Evolutionary conservation across 2,888 invertebrate genomes (phyloP).

Genomic region (Andrena minutula): DNA sequence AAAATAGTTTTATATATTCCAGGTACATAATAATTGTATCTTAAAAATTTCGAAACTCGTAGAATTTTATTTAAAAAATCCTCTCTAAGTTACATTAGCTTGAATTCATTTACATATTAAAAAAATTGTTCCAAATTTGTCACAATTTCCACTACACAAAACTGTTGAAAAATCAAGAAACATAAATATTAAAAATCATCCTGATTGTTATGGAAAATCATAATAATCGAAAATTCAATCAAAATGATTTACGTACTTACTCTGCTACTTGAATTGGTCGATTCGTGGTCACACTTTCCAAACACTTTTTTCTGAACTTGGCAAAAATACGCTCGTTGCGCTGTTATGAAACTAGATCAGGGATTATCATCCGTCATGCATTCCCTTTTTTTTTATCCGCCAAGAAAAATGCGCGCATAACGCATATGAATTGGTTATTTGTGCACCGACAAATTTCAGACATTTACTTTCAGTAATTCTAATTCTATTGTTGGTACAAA

Average conservation of each 20-base stretch:
- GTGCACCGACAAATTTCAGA: not conserved
- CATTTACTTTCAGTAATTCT: not conserved
- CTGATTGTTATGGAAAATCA: not conserved
- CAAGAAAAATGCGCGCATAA: not conserved
- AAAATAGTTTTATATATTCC: no score
- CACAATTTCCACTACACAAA: no score
- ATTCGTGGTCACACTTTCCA: not conserved
- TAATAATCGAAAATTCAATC: not conserved
- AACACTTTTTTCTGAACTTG: not conserved
- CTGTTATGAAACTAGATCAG: constrained; percentile 36
- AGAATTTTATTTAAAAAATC: not conserved
- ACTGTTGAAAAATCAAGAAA: no score
- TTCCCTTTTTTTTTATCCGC: constrained; percentile 13
- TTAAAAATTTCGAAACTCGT: not conserved
- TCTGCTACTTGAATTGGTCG: not conserved
- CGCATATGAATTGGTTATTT: not conserved
- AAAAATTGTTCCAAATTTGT: no score
- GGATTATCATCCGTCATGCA: constrained; percentile 9
- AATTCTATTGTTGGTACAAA: not conserved
- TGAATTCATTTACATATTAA: not conserved
- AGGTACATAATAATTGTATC: no score
- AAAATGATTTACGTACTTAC: not conserved
- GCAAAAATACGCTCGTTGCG: constrained; percentile 12
- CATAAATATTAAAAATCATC: no score
- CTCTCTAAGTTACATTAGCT: not conserved